Base-by-base conservation (phyloP, 1,140 invertebrate genomes). In the Hirudo medicinalis region DNA sequence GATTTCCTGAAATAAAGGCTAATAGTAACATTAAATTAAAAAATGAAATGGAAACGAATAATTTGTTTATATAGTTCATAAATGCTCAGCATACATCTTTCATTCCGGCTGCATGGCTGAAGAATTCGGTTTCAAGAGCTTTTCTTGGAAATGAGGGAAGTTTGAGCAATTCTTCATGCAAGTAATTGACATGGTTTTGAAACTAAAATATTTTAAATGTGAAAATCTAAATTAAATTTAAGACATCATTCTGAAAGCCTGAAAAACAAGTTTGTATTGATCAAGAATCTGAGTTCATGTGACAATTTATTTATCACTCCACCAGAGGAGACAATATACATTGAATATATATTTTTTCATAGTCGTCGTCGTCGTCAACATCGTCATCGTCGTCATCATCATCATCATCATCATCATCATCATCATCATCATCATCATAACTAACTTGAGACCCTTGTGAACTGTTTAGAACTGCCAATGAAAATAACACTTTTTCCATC, bases 101-200 rank as follows among this genome's bases (percentile, higher is more conserved):
- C 78, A 94, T 88, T 77, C 89, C 87, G 17, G 94, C 95, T 29
- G 90, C 88, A 81, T 96, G 95, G 54, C 99, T 84, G 79, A 92
- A 89, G 74, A 99, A 87, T 81, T 99, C 94, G 20, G 94, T 90
- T 82, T 99, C 96, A 0, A 99, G 82, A 19, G 95, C 94, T 84
- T 98, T 98, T 67, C 97, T 86, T 0, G 97, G 97, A 83, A 99
- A 99, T 0, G 94, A 92, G 0, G 95, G 96, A 40, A 98, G 83
- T 82, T 99, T 99, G 87, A 96, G 96, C 0, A 99, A 85, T 83
- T 99, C 97, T 80, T 99, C 97, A 80, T 99, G 95, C 17, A 99
- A 85, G 80, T 99, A 99, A 90, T 86, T 75, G 15, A 82, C 79
- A 74, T 82, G 81, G 69, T 79, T 81, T 75, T 81, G 79, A 43